Percentiles rank a stretch among this genome's conserved stretches.
phyloP scores from a whole-genome alignment of 2,797 vertebrate genomes.

The Melanotaenia parkinsoni region DNA sequence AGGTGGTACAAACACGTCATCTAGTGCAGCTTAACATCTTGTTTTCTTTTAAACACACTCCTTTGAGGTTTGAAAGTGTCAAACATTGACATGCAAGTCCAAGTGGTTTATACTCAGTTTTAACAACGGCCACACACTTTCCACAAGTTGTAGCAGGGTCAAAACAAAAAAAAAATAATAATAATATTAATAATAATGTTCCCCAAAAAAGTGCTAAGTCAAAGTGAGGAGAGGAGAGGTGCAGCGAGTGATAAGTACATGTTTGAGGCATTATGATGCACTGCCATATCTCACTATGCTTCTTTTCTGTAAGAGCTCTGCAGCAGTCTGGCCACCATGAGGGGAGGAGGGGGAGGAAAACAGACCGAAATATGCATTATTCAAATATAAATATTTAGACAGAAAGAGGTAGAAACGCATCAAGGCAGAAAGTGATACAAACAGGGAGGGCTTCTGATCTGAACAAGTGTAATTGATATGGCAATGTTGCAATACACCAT shows the following conservation, averaged over 20 bases:
- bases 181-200: too few species aligned
- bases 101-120: not conserved
- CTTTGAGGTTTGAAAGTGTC: conserved; percentile 36
- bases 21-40: conserved; percentile 14
- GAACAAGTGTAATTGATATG: conserved; percentile 6
- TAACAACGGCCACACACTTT: conserved; percentile 11
- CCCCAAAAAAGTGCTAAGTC: conserved; percentile 18
- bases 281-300: conserved; percentile 78
- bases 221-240: conserved; percentile 27
- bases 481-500: conserved; percentile 18
- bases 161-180: not conserved
- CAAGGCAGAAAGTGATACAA: conserved; percentile 9
- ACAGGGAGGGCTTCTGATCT: conserved; percentile 18
- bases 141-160: conserved; percentile 21
- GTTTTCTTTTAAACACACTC: conserved; percentile 7
- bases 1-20: conserved; percentile 22
- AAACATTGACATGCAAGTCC: not conserved
- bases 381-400: conserved; percentile 33
- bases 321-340: conserved; percentile 63
- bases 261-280: conserved; percentile 77
- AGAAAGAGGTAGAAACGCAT: conserved; percentile 30
- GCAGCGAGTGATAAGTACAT: conserved; percentile 59
- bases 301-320: conserved; percentile 72
- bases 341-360: conserved; percentile 15
- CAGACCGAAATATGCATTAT: conserved; percentile 15